Conservation (phyloP, 1,140 invertebrate genomes). For the Cherax quadricarinatus region DNA sequence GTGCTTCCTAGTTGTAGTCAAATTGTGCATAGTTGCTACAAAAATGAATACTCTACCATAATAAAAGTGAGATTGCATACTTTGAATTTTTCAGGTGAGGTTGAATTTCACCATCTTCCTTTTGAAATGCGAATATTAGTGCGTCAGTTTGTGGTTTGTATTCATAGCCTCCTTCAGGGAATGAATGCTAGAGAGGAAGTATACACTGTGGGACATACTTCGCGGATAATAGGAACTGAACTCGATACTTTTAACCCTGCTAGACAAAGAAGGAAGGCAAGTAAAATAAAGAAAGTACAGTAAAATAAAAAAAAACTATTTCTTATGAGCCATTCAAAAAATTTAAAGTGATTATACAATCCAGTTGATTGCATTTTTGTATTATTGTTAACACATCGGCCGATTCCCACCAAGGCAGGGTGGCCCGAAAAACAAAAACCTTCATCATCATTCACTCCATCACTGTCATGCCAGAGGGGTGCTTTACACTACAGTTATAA, state of each 20-base stretch:
- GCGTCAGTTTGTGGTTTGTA: constrained; percentile 79
- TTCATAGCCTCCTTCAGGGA: constrained; percentile 81
- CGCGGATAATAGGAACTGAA: constrained; percentile 81
- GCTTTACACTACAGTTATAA: too few relatives aligned
- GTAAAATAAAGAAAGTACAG: constrained; percentile 5
- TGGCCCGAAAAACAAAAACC: too few relatives aligned
- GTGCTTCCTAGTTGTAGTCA: too few relatives aligned
- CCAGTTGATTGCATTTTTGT: background rate
- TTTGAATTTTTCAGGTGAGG: constrained; percentile 37
- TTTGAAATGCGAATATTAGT: constrained; percentile 73
- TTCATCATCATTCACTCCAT: too few relatives aligned
- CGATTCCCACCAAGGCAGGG: too few relatives aligned
- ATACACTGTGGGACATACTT: constrained; percentile 82
- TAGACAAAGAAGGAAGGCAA: constrained; percentile 80
- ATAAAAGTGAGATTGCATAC: too few relatives aligned
- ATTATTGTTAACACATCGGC: background rate
- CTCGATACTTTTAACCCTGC: constrained; percentile 80
- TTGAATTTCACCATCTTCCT: constrained; percentile 72
- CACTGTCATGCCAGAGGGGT: too few relatives aligned
- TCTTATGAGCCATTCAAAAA: background rate
- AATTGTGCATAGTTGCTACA: too few relatives aligned
- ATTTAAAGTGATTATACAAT: background rate
- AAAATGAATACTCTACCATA: too few relatives aligned
- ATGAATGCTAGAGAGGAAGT: constrained; percentile 83
- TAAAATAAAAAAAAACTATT: background rate